Evolutionary conservation across 2,888 invertebrate species (phyloP), one percentile per base, ranked within the genome.

Genomic region (Salpingus planirostris): DNA sequence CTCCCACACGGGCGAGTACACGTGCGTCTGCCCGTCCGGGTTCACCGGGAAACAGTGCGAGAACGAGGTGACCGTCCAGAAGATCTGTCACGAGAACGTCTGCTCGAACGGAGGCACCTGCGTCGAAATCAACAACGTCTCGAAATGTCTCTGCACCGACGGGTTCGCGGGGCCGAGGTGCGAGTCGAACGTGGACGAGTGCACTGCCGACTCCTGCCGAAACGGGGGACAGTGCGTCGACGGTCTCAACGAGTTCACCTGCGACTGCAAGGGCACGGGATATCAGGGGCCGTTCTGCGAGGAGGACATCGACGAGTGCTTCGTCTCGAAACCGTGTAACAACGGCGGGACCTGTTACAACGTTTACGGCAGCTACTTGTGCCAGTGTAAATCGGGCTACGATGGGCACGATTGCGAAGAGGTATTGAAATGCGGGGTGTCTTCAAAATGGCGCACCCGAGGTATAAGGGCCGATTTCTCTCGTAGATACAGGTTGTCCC

Each of bases 91-190:
- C 6, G 8, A 6, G 6, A 76, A 75, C 51, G 87, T 88, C 2
- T 93, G 93, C 57, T 66, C 70, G 41, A 82, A 90, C 65, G 82
- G 81, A 56, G 89, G 80, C 36, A 76, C 76, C 43, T 91, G 90
- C 60, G 67, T 72, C 44, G 78, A 81, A 41, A n/a, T n/a, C n/a
- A n/a, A n/a, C n/a, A 67, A 74, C 18, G 35, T 11, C 13, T 4
- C 64, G 40, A 58, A 56, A 27, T 70, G 68, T 42, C 48, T 57
- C 13, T 69, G 67, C 38, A 39, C 47, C 10, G 36, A 67, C 52
- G 85, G 85, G 2, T 83, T 72, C 67, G 70, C 72, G 6, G 85
- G 85, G 0, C 63, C 61, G 27, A 67, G 73, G 50, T 86, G 85
- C 60, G 86, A 87, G 59, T 70, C 67, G 13, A 79, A 87, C 55